Base-by-base conservation (phyloP, 2,797 vertebrate genomes). In the Cynopterus sphinx region DNA sequence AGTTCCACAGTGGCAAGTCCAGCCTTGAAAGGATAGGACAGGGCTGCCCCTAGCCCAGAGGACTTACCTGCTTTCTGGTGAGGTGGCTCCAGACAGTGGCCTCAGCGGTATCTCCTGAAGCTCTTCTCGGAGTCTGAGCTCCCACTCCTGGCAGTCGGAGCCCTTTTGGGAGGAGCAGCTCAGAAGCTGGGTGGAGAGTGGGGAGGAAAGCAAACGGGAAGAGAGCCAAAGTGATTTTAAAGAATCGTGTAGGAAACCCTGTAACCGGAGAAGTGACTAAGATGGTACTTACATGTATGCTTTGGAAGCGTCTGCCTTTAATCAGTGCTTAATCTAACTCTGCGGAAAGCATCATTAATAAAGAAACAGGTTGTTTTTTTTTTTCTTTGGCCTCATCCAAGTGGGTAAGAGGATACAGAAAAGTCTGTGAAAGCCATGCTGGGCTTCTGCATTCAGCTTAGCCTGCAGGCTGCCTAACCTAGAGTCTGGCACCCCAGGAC, bases 271-370 rank as follows among this genome's bases (percentile, higher is more conserved):
- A 98, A 97, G 79, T 91, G 96, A 71, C 97, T 31, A 95, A 3
- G 41, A 96, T 84, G 33, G 77, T 95, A 89, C 97, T 98, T 96
- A 97, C 95, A 96, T 97, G 90, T 90, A 97, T 84, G 65, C 73
- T 96, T 97, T 83, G 92, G 94, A 97, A 97, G 94, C 98, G 96
- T 83, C 94, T 94, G 73, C 91, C 96, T 85, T 84, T 91, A 97
- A 97, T 97, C 94, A 96, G 81, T 77, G 95, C 91, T 79, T 97
- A 68, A 95, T 98, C 98, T 97, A 88, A 82, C 97, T 95, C 96
- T 96, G 96, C 46, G 97, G 92, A 98, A 97, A 97, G 53, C 36
- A 84, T 91, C 26, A 94, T 87, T 98, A 96, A 97, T 96, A 97
- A 97, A 97, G 94, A 96, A 97, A 97, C 36, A 82, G 55, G 94